A percentile compares a stretch with the other conserved stretches of the same genome.
Conservation (phyloP, 2,888 invertebrate species). For the Zelleria hepariella region DNA sequence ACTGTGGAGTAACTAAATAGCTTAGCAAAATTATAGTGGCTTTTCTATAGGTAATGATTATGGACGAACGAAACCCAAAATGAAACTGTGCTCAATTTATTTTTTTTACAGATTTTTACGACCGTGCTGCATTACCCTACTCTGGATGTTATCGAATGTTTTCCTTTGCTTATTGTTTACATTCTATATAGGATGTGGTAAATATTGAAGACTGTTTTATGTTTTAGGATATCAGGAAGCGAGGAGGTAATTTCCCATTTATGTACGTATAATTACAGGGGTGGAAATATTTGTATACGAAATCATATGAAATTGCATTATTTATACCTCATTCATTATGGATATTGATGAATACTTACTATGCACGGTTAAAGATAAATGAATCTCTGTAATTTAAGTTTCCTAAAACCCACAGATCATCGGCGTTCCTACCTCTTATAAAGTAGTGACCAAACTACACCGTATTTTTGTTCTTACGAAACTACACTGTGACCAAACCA, state of each 20-base stretch:
- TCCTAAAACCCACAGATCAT: too few relatives aligned
- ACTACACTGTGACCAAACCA: too few relatives aligned
- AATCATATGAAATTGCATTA: neutral
- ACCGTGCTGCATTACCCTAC: neutral
- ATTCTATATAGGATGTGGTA: neutral
- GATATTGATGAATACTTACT: too few relatives aligned
- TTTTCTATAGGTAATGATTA: too few relatives aligned
- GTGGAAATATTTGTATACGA: neutral
- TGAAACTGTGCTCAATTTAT: neutral
- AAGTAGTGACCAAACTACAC: too few relatives aligned
- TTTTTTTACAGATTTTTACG: conserved; percentile 3
- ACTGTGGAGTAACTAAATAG: too few relatives aligned
- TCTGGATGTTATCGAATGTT: neutral
- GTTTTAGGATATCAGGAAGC: neutral
- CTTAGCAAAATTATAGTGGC: too few relatives aligned
- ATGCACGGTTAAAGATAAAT: too few relatives aligned
- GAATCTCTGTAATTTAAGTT: too few relatives aligned
- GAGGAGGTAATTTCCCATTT: neutral
- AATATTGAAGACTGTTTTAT: neutral
- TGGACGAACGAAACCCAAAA: neutral
- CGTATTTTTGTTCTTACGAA: too few relatives aligned
- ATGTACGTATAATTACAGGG: neutral
- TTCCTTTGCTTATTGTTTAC: neutral
- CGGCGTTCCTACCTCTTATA: too few relatives aligned
- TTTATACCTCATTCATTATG: too few relatives aligned